Base-by-base conservation (phyloP, 2,888 invertebrate species). In the Hoplodrina blanda region DNA sequence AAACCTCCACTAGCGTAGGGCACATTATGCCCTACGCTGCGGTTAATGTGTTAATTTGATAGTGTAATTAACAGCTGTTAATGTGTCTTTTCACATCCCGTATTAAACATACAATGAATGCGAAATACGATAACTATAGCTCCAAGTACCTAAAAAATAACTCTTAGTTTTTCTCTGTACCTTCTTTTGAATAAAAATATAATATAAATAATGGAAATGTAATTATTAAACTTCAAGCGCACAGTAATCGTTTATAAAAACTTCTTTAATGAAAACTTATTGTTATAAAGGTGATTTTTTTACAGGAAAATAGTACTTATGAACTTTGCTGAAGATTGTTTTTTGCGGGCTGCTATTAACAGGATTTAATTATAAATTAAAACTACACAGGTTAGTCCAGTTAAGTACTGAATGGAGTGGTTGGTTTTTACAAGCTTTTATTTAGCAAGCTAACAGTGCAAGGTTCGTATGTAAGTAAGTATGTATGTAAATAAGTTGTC, bases 151-250 rank as follows among this genome's bases (percentile, higher is more conserved):
- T 25, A 25, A 25, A 25, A 49, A 55, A 55, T 19, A 20, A 17
- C 2, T 17, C 13, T 25, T 8, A 44, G 17, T 30, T 61, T 56
- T 52, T 20, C 30, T 5, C 37, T 17, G n/a, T 52, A 33, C 53
- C 53, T 50, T 25, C 30, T 57, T 19, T n/a, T 41, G 19, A 68
- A 73, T 62, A 55, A 69, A 73, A 78, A 37, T 54, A 55, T 19
- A 61, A 65, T n/a, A n/a, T n/a, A n/a, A n/a, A n/a, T 65, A 60
- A 65, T 62, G 50, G 66, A 63, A 77, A 54, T 69, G 60, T 80
- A 80, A 80, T 78, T 61, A 75, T 52, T 19, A 69, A 69, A 69
- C 80, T 69, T 80, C 80, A 78, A 69, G 44, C 33, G 72, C 83
- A 77, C 70, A 60, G 70, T 66, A 60, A 71, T 65, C 61, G 62